Percentiles rank a stretch among this genome's conserved stretches.
phyloP scores from a whole-genome alignment of 2,888 invertebrate species.

The Toxonevra muliebris region DNA sequence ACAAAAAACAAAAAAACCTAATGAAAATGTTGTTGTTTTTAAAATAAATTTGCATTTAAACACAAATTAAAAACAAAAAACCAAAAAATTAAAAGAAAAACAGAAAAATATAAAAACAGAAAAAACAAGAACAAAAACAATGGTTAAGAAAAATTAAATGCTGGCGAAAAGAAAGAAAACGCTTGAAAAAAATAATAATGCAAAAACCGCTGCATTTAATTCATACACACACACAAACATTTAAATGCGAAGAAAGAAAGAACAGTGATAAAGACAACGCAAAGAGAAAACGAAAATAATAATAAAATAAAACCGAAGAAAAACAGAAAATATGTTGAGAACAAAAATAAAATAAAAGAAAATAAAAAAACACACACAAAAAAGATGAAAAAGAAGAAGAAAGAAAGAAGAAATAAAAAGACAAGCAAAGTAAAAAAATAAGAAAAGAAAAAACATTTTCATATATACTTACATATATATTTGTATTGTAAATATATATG shows the following conservation, averaged over 20 bases:
- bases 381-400: not conserved
- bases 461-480: not conserved
- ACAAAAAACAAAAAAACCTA: slow-evolving; percentile 4
- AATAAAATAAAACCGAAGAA: not conserved
- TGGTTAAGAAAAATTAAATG: not conserved
- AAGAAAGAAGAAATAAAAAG: not conserved
- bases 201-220: not conserved
- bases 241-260: slow-evolving; percentile 14
- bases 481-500: not conserved
- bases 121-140: not conserved
- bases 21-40: not conserved
- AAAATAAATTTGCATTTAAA: slow-evolving; percentile 28
- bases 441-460: not conserved
- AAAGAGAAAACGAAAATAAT: not conserved
- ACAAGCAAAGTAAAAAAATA: not conserved
- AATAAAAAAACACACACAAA: slow-evolving; percentile 14
- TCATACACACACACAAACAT: slow-evolving; percentile 8
- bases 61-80: slow-evolving; percentile 5
- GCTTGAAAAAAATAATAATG: slow-evolving; percentile 10
- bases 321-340: not conserved
- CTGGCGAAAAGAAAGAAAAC: not conserved
- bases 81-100: not conserved
- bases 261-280: not conserved
- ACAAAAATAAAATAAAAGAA: slow-evolving; percentile 1
- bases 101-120: not conserved